These are phyloP conservation scores for Buathra laborator DNA, from an alignment of 2,888 invertebrate genomes.

Conservation along the genomic window DNA sequence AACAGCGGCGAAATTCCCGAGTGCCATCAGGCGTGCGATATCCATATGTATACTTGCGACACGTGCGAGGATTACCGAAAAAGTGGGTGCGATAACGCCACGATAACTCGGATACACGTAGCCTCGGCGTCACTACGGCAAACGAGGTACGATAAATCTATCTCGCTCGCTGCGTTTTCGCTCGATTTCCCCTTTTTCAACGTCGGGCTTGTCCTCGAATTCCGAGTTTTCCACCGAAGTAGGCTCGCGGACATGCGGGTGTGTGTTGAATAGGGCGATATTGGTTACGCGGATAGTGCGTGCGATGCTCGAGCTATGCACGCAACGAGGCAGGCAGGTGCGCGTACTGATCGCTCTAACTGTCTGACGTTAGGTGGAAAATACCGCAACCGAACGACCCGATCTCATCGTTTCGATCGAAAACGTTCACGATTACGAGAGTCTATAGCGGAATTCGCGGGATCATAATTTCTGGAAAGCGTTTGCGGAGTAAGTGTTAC, in stretches of 20 bases:
- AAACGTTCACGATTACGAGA: slow-evolving; percentile 35
- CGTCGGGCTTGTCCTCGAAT: slow-evolving; percentile 29
- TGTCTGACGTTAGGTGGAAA: slow-evolving; percentile 37
- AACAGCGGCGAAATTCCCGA: slow-evolving; percentile 17
- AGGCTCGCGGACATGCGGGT: slow-evolving; percentile 20
- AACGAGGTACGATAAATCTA: slow-evolving; percentile 67
- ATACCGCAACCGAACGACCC: slow-evolving; percentile 48
- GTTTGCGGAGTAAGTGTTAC: background rate
- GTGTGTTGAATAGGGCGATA: slow-evolving; percentile 41
- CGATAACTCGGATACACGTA: slow-evolving; percentile 57
- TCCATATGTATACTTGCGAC: slow-evolving; percentile 49
- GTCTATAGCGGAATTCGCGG: slow-evolving; percentile 16
- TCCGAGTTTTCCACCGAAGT: slow-evolving; percentile 21
- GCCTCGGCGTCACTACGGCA: slow-evolving; percentile 53
- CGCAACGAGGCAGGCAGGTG: slow-evolving; percentile 41
- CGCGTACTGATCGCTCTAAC: slow-evolving; percentile 47
- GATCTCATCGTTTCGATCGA: slow-evolving; percentile 43
- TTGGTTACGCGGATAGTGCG: slow-evolving; percentile 47
- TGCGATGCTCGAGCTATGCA: slow-evolving; percentile 28
- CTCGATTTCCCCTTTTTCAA: slow-evolving; percentile 55
- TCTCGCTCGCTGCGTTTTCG: slow-evolving; percentile 50
- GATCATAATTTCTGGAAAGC: background rate
- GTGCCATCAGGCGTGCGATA: slow-evolving; percentile 25
- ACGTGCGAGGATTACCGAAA: slow-evolving; percentile 62
- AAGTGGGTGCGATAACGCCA: slow-evolving; percentile 64